Base-by-base conservation (phyloP, 2,888 invertebrate species). In the Caenorhabditis auriculariae region DNA sequence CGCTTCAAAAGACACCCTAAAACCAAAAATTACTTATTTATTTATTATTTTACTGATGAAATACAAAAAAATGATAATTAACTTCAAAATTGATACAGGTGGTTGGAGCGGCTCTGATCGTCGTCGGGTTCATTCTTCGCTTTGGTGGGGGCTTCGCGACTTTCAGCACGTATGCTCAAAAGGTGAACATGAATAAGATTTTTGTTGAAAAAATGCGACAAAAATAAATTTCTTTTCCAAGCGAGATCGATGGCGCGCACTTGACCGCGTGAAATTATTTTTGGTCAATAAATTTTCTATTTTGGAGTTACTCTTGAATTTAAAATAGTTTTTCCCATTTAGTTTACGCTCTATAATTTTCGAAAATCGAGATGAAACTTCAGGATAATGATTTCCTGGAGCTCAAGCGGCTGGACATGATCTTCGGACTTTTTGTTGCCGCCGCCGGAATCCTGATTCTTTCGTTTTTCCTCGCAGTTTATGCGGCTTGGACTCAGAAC, bases 381-480 rank as follows among this genome's bases (percentile, higher is more conserved):
- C 32, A 64, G 54, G 63, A 69, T 43, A 57, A 66, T 41, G 69
- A 69, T 47, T 69, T 69, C 29, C 57, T 69, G n/a, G 63, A 69
- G 37, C 43, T 69, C 39, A 58, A 60, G 24, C 43, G 66, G 17
- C 41, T 69, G 27, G 66, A 69, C 45, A 66, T 69, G 56, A 61
- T 69, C 19, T 69, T 69, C 37, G 66, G 66, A 27, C 38, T 69
- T 26, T 69, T 66, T 50, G 58, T 60, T 3, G 63, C 66, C 4
- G 66, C 66, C 26, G 66, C 66, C 21, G 49, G 56, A n/a, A 44
- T 69, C n/a, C 46, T 69, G 1, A 37, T 63, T n/a, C 46, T 69
- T 9, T 61, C 66, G 3, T 66, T 66, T 27, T 47, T 60, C 27
- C 49, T 66, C 9, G 66, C 61, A 1, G n/a, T 55, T 2, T 12